A percentile compares a stretch with the other conserved stretches of the same genome.
phyloP scores from a whole-genome alignment of 2,797 vertebrate genomes.

The Mormyrus proboscirostris region DNA sequence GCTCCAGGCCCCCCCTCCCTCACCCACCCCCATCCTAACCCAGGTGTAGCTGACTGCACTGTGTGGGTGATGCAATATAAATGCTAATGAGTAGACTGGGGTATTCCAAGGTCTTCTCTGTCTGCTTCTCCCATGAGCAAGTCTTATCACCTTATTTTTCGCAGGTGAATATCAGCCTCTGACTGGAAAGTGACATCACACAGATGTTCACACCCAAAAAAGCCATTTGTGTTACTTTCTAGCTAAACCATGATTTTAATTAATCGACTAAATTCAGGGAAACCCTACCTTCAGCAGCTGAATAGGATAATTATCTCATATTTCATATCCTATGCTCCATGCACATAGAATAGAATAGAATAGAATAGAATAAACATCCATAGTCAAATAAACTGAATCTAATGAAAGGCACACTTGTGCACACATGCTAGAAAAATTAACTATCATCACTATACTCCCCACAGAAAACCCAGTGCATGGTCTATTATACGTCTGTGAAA shows the following conservation, averaged over 20 bases:
- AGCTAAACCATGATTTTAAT: neutral
- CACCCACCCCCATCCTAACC: constrained; percentile 23
- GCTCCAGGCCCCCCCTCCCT: constrained; percentile 25
- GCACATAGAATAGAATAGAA: neutral
- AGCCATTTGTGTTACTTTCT: neutral
- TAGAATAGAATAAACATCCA: neutral
- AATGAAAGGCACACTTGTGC: neutral
- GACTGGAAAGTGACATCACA: neutral
- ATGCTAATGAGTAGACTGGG: constrained; percentile 55
- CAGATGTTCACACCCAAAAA: neutral
- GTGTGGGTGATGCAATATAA: constrained; percentile 59
- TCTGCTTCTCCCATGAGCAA: neutral
- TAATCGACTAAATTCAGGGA: neutral
- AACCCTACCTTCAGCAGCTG: neutral
- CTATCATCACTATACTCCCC: neutral
- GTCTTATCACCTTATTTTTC: constrained; percentile 19
- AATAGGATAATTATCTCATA: neutral
- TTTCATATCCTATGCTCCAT: neutral
- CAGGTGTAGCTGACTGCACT: constrained; percentile 45
- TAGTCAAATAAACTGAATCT: neutral
- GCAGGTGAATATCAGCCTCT: neutral
- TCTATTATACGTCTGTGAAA: neutral
- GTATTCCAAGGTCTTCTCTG: constrained; percentile 36
- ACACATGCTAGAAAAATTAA: neutral
- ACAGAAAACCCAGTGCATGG: neutral